A percentile compares a stretch with the other conserved stretches of the same genome.
Evolutionary conservation across 2,888 invertebrate species (phyloP).

Genomic region (Meta bourneti): DNA sequence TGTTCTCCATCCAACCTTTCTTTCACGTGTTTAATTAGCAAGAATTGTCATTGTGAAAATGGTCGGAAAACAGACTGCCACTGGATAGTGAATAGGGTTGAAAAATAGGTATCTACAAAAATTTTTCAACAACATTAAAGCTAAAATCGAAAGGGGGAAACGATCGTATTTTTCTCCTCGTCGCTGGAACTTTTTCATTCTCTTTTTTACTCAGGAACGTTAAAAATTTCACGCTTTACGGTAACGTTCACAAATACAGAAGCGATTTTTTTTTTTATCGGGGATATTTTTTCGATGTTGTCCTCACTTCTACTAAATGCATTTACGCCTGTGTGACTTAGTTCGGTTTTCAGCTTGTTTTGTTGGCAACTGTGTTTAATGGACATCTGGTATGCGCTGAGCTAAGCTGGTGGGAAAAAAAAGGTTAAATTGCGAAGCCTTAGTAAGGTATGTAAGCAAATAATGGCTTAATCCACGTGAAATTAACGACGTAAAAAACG

Average conservation of each 20-base stretch:
- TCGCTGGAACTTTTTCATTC: conserved; percentile 25
- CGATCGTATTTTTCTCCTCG: conserved; percentile 41
- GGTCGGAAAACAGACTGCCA: conserved; percentile 74
- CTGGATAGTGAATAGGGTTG: conserved; percentile 58
- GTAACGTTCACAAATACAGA: conserved; percentile 66
- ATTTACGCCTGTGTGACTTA: conserved; percentile 58
- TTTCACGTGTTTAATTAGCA: conserved; percentile 73
- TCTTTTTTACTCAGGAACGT: conserved; percentile 44
- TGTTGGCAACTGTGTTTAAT: conserved; percentile 71
- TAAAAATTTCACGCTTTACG: conserved; percentile 76
- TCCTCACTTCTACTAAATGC: conserved; percentile 58
- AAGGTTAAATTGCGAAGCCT: conserved; percentile 35
- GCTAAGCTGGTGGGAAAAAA: conserved; percentile 35
- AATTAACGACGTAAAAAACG: conserved; percentile 54
- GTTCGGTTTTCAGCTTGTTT: conserved; percentile 70
- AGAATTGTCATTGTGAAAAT: conserved; percentile 77
- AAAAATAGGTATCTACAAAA: conserved; percentile 70
- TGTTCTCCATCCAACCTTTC: conserved; percentile 10
- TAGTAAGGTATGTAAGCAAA: conserved; percentile 57
- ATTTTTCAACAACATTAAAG: conserved; percentile 64
- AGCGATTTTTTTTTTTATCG: conserved; percentile 27
- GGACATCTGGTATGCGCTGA: conserved; percentile 63
- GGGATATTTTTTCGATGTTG: conserved; percentile 47
- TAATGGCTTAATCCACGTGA: conserved; percentile 62
- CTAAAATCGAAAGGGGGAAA: conserved; percentile 58